Percentiles rank a stretch among this genome's conserved stretches.
phyloP scores from a whole-genome alignment of 1,140 invertebrate species.

The Tenebrio molitor region DNA sequence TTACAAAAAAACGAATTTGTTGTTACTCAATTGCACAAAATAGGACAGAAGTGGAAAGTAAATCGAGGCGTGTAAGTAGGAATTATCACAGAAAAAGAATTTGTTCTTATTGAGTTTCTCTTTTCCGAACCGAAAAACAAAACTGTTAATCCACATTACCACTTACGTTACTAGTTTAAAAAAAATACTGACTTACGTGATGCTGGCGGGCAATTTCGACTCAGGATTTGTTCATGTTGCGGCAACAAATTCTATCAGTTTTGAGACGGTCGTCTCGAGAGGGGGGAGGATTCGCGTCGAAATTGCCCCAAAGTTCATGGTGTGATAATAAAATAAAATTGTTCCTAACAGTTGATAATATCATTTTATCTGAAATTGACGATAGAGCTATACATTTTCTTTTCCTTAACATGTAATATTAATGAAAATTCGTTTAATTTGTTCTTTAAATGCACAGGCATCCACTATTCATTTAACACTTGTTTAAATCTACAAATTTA shows the following conservation, averaged over 20 bases:
- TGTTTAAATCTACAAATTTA: constrained; percentile 31
- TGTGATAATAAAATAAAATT: constrained; percentile 14
- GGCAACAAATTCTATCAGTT: too few species aligned
- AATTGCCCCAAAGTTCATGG: neutral
- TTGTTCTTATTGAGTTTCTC: constrained; percentile 14
- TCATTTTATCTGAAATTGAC: constrained; percentile 35
- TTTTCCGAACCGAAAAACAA: neutral
- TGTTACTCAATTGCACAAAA: constrained; percentile 23
- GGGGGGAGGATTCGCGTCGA: neutral
- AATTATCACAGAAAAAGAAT: constrained; percentile 39
- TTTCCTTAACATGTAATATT: constrained; percentile 36
- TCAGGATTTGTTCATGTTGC: neutral
- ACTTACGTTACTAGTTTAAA: neutral
- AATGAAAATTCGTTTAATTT: constrained; percentile 39
- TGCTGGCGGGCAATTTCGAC: constrained; percentile 1
- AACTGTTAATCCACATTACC: too few species aligned
- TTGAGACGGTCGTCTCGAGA: too few species aligned
- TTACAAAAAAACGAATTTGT: constrained; percentile 1
- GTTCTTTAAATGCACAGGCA: constrained; percentile 38
- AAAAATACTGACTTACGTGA: constrained; percentile 37
- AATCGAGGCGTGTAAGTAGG: constrained; percentile 25
- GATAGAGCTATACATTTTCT: constrained; percentile 38
- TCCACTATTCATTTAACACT: constrained; percentile 31
- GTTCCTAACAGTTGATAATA: constrained; percentile 29
- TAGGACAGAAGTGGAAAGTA: neutral